These are phyloP conservation scores for Lottia gigantea DNA, from an alignment of 2,888 invertebrate genomes.

Conservation along the genomic window DNA sequence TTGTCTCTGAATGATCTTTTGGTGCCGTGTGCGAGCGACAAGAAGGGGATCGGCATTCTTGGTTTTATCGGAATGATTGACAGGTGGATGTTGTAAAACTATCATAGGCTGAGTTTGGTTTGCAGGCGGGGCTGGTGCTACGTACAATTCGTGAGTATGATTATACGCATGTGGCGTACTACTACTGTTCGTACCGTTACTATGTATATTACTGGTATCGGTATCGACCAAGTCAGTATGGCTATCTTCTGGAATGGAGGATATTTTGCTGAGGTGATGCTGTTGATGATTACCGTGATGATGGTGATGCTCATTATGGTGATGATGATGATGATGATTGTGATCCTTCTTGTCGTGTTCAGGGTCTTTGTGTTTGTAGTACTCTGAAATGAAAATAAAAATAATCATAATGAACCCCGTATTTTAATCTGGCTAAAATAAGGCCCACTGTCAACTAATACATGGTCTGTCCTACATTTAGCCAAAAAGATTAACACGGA, in stretches of 20 bases:
- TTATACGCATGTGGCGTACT: not conserved
- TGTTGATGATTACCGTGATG: constrained; percentile 10
- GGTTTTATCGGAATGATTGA: constrained; percentile 28
- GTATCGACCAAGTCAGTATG: not conserved
- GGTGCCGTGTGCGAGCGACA: constrained; percentile 43
- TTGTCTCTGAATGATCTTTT: constrained; percentile 44
- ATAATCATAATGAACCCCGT: too few relatives aligned
- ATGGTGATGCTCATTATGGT: constrained; percentile 1
- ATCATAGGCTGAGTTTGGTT: constrained; percentile 49
- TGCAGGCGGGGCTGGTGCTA: constrained; percentile 39
- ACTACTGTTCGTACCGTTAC: not conserved
- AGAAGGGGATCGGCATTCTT: constrained; percentile 34
- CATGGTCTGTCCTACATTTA: too few relatives aligned
- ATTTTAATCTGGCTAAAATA: too few relatives aligned
- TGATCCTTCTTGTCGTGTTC: constrained; percentile 15
- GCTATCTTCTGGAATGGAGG: constrained; percentile 6
- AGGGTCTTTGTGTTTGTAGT: constrained; percentile 21
- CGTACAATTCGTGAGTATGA: constrained; percentile 21
- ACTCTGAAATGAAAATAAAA: constrained; percentile 14
- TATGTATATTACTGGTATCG: not conserved
- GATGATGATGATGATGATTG: constrained; percentile 24
- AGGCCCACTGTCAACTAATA: too few relatives aligned
- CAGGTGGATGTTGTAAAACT: constrained; percentile 47
- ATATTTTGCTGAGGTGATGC: not conserved
- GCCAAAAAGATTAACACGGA: too few relatives aligned